Evolutionary conservation across 2,113 vertebrate genomes (phyloP).

Genomic region (Oncorhynchus clarkii): DNA sequence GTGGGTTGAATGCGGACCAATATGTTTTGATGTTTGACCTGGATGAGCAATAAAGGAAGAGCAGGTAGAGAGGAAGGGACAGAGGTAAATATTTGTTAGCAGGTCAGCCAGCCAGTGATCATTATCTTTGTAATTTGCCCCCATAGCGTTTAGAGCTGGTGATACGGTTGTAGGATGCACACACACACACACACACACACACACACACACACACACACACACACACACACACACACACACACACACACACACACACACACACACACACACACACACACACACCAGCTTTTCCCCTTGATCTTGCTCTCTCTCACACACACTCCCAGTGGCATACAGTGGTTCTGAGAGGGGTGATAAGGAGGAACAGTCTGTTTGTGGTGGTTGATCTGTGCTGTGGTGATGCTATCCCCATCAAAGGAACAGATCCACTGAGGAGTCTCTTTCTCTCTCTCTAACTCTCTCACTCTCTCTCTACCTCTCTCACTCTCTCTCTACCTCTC

Average conservation of each 20-base stretch:
- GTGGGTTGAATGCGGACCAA: slow-evolving; percentile 23
- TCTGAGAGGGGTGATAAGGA: slow-evolving; percentile 14
- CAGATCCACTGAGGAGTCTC: slow-evolving; percentile 10
- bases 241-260: too few species aligned
- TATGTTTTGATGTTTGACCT: slow-evolving; percentile 59
- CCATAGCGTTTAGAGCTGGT: neutral
- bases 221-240: too few species aligned
- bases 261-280: neutral
- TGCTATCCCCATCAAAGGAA: slow-evolving; percentile 39
- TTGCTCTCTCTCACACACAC: slow-evolving; percentile 4
- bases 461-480: too few species aligned
- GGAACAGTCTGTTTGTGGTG: slow-evolving; percentile 18
- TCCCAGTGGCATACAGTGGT: slow-evolving; percentile 18
- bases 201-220: too few species aligned
- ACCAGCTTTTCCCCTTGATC: neutral
- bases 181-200: too few species aligned
- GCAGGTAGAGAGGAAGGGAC: slow-evolving; percentile 8
- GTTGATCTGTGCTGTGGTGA: slow-evolving; percentile 29
- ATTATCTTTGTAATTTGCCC: slow-evolving; percentile 37
- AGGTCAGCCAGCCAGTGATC: slow-evolving; percentile 10
- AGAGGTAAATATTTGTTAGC: slow-evolving; percentile 44
- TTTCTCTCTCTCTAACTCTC: neutral
- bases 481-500: neutral
- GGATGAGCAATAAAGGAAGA: slow-evolving; percentile 36
- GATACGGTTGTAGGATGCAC: too few species aligned